Conservation (phyloP, 2,797 vertebrate species). For the Centropyge bicolor region DNA sequence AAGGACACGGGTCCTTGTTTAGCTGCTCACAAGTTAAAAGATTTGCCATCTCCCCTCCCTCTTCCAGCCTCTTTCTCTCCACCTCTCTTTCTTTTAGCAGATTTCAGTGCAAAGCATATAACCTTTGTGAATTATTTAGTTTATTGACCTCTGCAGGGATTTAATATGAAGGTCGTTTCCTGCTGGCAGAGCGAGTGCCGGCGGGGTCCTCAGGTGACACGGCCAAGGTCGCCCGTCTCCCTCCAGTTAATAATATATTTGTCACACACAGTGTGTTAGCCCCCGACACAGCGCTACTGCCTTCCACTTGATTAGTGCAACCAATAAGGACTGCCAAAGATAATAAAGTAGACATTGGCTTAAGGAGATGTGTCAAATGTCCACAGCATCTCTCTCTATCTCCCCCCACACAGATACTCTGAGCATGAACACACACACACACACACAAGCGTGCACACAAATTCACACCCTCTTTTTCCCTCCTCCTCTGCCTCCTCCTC, state of each 20-base stretch:
- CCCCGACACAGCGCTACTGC: conserved; percentile 76
- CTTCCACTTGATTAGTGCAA: conserved; percentile 89
- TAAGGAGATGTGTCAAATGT: conserved; percentile 89
- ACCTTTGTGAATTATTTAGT: conserved; percentile 92
- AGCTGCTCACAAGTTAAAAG: conserved; percentile 78
- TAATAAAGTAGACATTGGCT: conserved; percentile 88
- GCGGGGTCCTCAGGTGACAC: conserved; percentile 88
- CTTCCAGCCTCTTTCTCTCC: conserved; percentile 40
- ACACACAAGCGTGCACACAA: conserved; percentile 28
- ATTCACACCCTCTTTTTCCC: conserved; percentile 63
- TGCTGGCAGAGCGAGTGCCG: conserved; percentile 82
- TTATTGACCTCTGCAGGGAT: conserved; percentile 89
- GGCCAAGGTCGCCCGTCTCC: conserved; percentile 86
- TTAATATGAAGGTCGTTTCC: conserved; percentile 90
- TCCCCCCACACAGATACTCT: conserved; percentile 59
- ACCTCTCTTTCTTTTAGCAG: conserved; percentile 73
- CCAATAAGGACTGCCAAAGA: conserved; percentile 89
- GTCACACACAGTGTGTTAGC: conserved; percentile 84
- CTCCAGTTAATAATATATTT: conserved; percentile 89
- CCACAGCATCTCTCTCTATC: conserved; percentile 77
- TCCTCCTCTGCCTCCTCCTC: conserved; percentile 58
- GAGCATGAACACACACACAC: conserved; percentile 45
- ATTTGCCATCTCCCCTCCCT: conserved; percentile 73
- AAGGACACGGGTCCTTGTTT: conserved; percentile 77
- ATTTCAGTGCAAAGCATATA: conserved; percentile 84